Evolutionary conservation across 2,888 invertebrate genomes (phyloP).

Genomic region (Melipona beecheii): DNA sequence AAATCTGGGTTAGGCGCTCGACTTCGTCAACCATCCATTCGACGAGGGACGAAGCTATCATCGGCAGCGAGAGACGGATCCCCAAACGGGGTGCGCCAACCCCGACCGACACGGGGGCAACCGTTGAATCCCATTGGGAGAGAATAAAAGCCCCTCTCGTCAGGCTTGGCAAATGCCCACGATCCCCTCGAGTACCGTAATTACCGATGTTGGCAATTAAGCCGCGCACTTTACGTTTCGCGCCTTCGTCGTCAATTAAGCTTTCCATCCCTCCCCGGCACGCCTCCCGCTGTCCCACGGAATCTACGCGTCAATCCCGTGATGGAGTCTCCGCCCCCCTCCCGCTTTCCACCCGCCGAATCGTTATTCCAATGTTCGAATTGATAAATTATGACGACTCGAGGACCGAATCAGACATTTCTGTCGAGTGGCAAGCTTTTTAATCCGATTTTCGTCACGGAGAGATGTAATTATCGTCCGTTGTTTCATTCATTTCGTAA

Average conservation of each 20-base stretch:
- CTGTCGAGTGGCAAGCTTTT: neutral
- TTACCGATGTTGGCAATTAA: conserved; percentile 77
- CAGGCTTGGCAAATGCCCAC: conserved; percentile 66
- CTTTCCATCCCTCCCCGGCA: conserved; percentile 23
- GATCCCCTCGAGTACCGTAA: conserved; percentile 71
- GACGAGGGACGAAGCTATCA: conserved; percentile 40
- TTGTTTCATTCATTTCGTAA: too few species aligned
- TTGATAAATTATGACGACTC: neutral
- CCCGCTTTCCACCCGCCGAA: too few species aligned
- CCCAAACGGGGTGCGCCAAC: neutral
- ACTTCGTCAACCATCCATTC: conserved; percentile 28
- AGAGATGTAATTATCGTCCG: neutral
- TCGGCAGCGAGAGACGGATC: conserved; percentile 15
- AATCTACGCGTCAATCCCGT: neutral
- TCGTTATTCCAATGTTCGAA: neutral
- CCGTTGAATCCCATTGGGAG: conserved; percentile 41
- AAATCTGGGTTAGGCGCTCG: conserved; percentile 66
- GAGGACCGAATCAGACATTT: neutral
- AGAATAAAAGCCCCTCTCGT: conserved; percentile 58
- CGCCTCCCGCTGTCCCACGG: neutral
- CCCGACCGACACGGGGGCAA: conserved; percentile 11
- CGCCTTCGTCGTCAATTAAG: conserved; percentile 72
- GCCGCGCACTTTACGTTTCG: conserved; percentile 72
- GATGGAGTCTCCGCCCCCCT: too few species aligned
- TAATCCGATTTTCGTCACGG: neutral